A percentile compares a stretch with the other conserved stretches of the same genome.
Evolutionary conservation across 2,888 invertebrate species (phyloP).

Genomic region (Physocephala rufipes): DNA sequence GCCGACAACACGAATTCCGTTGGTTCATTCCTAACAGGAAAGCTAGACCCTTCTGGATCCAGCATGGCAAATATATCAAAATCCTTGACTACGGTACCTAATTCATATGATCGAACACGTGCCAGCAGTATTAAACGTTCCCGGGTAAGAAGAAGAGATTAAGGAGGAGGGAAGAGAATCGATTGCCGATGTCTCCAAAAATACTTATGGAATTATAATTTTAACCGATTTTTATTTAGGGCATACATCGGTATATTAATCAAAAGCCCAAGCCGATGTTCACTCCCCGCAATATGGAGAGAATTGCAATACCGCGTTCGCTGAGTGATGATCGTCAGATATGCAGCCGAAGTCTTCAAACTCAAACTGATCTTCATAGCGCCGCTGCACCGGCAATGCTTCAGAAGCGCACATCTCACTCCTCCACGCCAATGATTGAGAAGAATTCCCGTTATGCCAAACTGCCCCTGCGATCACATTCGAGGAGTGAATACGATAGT

Average conservation of each 20-base stretch:
- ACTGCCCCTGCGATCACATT: neutral
- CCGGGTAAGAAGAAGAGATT: neutral
- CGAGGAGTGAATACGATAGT: constrained; percentile 30
- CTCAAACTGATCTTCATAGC: constrained; percentile 33
- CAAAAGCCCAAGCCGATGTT: constrained; percentile 40
- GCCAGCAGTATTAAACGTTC: neutral
- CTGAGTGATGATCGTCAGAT: constrained; percentile 21
- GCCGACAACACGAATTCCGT: constrained; percentile 25
- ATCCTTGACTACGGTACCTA: constrained; percentile 28
- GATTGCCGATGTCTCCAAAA: neutral
- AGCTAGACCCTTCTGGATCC: constrained; percentile 16
- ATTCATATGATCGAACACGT: constrained; percentile 18
- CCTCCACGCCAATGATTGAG: neutral
- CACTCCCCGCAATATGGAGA: constrained; percentile 40
- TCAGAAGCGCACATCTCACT: constrained; percentile 5
- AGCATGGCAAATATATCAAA: constrained; percentile 30
- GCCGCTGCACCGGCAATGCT: neutral
- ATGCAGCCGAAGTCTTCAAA: constrained; percentile 35
- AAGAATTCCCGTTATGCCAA: too few relatives aligned
- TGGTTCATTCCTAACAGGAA: constrained; percentile 8
- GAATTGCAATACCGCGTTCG: constrained; percentile 28
- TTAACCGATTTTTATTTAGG: constrained; percentile 13
- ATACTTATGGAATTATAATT: neutral
- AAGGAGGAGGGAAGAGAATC: neutral
- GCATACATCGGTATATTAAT: constrained; percentile 27